Conservation (phyloP, 2,113 vertebrate species). For the Orientallactaga bullata region DNA sequence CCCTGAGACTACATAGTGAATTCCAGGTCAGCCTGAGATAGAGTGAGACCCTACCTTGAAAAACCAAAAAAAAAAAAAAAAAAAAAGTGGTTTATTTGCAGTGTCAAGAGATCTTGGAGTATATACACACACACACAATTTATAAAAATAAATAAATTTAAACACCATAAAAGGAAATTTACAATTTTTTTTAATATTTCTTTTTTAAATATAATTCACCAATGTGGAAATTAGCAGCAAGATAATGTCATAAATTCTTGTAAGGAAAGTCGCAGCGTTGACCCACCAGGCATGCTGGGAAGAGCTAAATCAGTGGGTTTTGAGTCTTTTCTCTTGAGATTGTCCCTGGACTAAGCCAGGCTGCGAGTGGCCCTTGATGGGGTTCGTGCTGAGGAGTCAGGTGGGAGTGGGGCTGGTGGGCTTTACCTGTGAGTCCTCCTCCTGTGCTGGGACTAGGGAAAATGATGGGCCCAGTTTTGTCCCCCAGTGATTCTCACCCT, state of each 20-base stretch:
- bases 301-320: slow-evolving; percentile 89
- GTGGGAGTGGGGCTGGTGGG: slow-evolving; percentile 79
- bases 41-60: too few relatives aligned
- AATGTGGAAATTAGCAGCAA: slow-evolving; percentile 83
- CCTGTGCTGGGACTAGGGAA: slow-evolving; percentile 73
- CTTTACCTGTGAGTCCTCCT: slow-evolving; percentile 82
- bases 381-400: slow-evolving; percentile 77
- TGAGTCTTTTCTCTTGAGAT: slow-evolving; percentile 89
- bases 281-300: slow-evolving; percentile 86
- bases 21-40: too few relatives aligned
- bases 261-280: slow-evolving; percentile 89
- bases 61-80: too few relatives aligned
- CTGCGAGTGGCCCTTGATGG: slow-evolving; percentile 81
- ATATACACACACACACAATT: too few relatives aligned
- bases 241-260: slow-evolving; percentile 88
- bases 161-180: slow-evolving; percentile 74
- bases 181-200: too few relatives aligned
- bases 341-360: slow-evolving; percentile 82
- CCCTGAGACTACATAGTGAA: too few relatives aligned
- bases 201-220: slow-evolving; percentile 80
- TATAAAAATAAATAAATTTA: too few relatives aligned
- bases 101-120: too few relatives aligned
- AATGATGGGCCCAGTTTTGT: slow-evolving; percentile 80
- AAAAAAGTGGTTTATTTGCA: too few relatives aligned
- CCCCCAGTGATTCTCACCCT: slow-evolving; percentile 82